A percentile compares a stretch with the other conserved stretches of the same genome.
These are phyloP conservation scores for Mesodorylaimus sp. DNA, from an alignment of 2,888 invertebrate genomes.

Conservation along the genomic window DNA sequence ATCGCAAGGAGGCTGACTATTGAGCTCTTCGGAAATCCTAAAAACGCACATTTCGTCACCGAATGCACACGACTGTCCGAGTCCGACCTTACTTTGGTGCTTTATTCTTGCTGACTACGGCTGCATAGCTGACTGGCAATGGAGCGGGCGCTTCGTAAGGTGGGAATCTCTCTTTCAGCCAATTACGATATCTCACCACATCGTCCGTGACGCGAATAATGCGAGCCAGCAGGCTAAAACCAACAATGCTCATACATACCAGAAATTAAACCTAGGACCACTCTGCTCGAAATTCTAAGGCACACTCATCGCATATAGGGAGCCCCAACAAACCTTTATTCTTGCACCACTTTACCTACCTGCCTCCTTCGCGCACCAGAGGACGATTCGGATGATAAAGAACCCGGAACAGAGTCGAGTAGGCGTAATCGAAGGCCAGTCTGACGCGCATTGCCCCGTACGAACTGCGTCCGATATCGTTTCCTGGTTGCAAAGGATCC, in stretches of 20 bases:
- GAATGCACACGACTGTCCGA: too few relatives aligned
- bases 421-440: slow-evolving; percentile 90
- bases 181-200: slow-evolving; percentile 53
- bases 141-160: not conserved
- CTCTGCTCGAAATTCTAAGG: not conserved
- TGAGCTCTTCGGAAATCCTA: too few relatives aligned
- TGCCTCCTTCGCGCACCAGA: not conserved
- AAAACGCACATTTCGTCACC: too few relatives aligned
- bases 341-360: slow-evolving; percentile 1
- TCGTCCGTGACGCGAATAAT: slow-evolving; percentile 82
- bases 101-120: not conserved
- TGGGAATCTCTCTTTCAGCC: slow-evolving; percentile 43
- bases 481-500: slow-evolving; percentile 83
- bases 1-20: too few relatives aligned
- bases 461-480: slow-evolving; percentile 92
- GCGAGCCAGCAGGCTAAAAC: slow-evolving; percentile 58
- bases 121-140: not conserved
- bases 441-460: slow-evolving; percentile 76
- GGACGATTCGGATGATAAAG: not conserved
- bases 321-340: not conserved
- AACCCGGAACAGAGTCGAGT: slow-evolving; percentile 45
- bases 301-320: not conserved
- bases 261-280: too few relatives aligned
- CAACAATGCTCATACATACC: too few relatives aligned
- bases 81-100: too few relatives aligned